These are phyloP conservation scores for Idaea biselata DNA, from an alignment of 2,888 invertebrate genomes.

Conservation along the genomic window DNA sequence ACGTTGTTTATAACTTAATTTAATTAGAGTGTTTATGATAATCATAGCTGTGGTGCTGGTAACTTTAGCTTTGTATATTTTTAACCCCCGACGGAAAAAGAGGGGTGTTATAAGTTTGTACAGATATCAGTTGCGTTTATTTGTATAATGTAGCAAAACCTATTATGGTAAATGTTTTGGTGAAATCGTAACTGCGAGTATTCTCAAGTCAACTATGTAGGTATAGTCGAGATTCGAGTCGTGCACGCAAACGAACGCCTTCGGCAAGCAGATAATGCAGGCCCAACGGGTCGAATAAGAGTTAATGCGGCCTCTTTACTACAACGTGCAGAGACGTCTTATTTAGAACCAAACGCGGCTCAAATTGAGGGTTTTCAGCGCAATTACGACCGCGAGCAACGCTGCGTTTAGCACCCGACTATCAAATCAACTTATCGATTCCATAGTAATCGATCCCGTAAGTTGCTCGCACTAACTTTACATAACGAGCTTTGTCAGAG, in stretches of 20 bases:
- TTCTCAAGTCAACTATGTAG: not conserved
- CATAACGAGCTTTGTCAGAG: constrained; percentile 26
- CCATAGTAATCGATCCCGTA: constrained; percentile 26
- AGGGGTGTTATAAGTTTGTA: too few species aligned
- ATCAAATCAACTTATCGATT: constrained; percentile 59
- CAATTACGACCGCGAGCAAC: constrained; percentile 64
- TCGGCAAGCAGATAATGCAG: constrained; percentile 64
- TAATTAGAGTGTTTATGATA: constrained; percentile 16
- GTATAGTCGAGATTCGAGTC: constrained; percentile 17
- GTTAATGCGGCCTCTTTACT: constrained; percentile 74
- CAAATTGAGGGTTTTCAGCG: constrained; percentile 76
- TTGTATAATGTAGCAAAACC: not conserved
- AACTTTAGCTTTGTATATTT: not conserved
- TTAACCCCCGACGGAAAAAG: too few species aligned
- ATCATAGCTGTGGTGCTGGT: not conserved
- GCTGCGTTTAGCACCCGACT: constrained; percentile 62
- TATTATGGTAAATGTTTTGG: not conserved
- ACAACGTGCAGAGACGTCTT: constrained; percentile 72
- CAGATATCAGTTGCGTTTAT: not conserved
- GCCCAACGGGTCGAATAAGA: constrained; percentile 68
- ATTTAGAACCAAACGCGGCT: constrained; percentile 71
- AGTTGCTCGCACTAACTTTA: constrained; percentile 45
- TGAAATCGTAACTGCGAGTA: not conserved
- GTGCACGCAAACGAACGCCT: constrained; percentile 51
- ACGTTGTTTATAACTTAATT: constrained; percentile 31